Evolutionary conservation across 2,888 invertebrate species (phyloP), one percentile per base, ranked within the genome.

Genomic region (Boloria selene): DNA sequence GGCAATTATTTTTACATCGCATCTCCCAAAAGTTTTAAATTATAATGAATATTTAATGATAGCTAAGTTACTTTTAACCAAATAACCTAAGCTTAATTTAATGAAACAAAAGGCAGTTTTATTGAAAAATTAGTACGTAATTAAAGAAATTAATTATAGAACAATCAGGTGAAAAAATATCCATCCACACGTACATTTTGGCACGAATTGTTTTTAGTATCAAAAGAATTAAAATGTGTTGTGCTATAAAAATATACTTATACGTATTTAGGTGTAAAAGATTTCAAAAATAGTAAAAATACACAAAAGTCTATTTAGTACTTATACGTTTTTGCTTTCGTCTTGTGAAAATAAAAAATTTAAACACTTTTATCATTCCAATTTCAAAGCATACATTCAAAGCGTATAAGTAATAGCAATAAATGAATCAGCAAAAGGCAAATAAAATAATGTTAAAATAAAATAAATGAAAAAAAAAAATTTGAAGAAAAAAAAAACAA

Each of bases 21-120:
- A 56, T 65, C 52, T 18, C 67, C 18, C 51, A 65, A 64, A 64
- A 68, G 61, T 59, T 7, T 38, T 18, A 54, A 16, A 42, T 26
- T 47, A 67, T 45, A 18, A 64, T 58, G 31, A 7, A 38, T n/a
- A n/a, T n/a, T 38, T 38, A 38, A 38, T 10, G 31, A 31, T 31
- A 31, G 31, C 7, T 38, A 1, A 38, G 31, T 38, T 38, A 38
- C 10, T 38, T 38, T 38, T 10, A 38, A 10, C 10, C 31, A 38
- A 38, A 38, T 38, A 38, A 38, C 31, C 31, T 38, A 38, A 38
- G 31, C 31, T 38, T 38, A 38, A 31, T 31, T 51, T 16, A 65
- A 65, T 62, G 54, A 70, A 69, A 79, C 74, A 72, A 76, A 81
- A 72, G 78, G 75, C 77, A 82, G 79, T 79, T 75, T 72, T 38